Evolutionary conservation across 1,140 invertebrate species (phyloP).

Genomic region (Camponotus pennsylvanicus): DNA sequence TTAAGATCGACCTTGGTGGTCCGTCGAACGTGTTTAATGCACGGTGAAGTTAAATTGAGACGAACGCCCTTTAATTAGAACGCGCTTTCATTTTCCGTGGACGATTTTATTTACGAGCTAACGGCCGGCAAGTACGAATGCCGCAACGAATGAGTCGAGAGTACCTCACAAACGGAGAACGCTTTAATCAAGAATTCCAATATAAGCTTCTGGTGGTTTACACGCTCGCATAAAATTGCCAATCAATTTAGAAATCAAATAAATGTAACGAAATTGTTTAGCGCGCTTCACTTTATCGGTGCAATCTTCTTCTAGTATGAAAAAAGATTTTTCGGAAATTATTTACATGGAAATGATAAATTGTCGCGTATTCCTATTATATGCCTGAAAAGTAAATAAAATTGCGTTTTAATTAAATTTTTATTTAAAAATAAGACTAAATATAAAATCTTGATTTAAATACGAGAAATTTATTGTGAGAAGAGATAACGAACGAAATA

Average conservation of each 20-base stretch:
- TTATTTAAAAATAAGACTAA: too few relatives aligned
- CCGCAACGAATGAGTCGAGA: not conserved
- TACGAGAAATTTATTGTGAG: not conserved
- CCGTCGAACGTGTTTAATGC: slow-evolving; percentile 23
- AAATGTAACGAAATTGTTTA: not conserved
- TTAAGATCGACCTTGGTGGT: slow-evolving; percentile 20
- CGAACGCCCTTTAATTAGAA: slow-evolving; percentile 39
- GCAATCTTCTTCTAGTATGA: not conserved
- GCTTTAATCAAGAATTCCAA: not conserved
- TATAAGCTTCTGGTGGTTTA: not conserved
- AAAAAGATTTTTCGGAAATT: not conserved
- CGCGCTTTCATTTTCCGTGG: slow-evolving; percentile 26
- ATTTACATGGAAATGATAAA: not conserved
- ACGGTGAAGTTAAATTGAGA: slow-evolving; percentile 21
- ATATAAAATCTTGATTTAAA: too few relatives aligned
- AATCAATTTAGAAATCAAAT: slow-evolving; percentile 14
- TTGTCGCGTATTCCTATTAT: not conserved
- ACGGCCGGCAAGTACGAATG: not conserved
- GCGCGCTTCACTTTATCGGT: not conserved
- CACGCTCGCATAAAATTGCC: not conserved
- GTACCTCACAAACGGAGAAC: not conserved
- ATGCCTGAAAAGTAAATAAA: not conserved
- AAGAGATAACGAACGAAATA: not conserved
- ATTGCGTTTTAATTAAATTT: not conserved
- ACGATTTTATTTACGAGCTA: slow-evolving; percentile 18